phyloP scores from a whole-genome alignment of 2,797 vertebrate genomes.

The Neosalanx taihuensis region DNA sequence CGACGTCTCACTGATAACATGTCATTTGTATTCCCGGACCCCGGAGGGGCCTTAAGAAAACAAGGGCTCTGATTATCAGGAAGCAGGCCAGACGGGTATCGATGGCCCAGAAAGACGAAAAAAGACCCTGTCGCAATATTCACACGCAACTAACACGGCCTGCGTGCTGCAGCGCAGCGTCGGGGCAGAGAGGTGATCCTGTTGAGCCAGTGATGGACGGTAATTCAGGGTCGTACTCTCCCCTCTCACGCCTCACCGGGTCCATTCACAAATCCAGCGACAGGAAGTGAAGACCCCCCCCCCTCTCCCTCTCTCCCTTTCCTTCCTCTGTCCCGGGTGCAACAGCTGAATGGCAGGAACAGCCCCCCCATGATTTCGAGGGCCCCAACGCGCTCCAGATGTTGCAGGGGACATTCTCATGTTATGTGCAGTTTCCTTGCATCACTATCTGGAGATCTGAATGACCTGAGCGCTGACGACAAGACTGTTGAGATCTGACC shows the following conservation, averaged over 20 bases:
- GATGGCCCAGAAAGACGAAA: neutral
- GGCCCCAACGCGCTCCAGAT: slow-evolving; percentile 66
- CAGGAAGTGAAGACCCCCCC: slow-evolving; percentile 59
- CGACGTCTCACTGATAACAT: neutral
- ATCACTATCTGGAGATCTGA: slow-evolving; percentile 53
- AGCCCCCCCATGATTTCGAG: slow-evolving; percentile 46
- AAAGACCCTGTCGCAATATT: neutral
- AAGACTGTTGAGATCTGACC: too few relatives aligned
- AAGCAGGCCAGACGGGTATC: neutral
- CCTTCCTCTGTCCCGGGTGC: slow-evolving; percentile 48
- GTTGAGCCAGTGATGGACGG: slow-evolving; percentile 40
- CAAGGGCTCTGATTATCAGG: neutral
- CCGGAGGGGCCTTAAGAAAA: neutral
- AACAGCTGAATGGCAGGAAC: slow-evolving; percentile 65
- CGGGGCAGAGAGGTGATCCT: slow-evolving; percentile 16
- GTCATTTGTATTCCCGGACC: neutral
- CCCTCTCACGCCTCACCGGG: slow-evolving; percentile 31
- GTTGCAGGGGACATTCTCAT: slow-evolving; percentile 61
- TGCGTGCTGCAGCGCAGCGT: neutral
- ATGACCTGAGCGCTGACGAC: too few relatives aligned
- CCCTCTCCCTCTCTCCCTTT: slow-evolving; percentile 21
- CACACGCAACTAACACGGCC: too few relatives aligned
- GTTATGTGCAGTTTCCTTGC: slow-evolving; percentile 48
- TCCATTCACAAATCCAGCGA: slow-evolving; percentile 71
- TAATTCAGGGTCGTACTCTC: slow-evolving; percentile 52